These are phyloP conservation scores for Chionodraco myersi DNA, from an alignment of 2,113 vertebrate genomes.

Conservation along the genomic window DNA sequence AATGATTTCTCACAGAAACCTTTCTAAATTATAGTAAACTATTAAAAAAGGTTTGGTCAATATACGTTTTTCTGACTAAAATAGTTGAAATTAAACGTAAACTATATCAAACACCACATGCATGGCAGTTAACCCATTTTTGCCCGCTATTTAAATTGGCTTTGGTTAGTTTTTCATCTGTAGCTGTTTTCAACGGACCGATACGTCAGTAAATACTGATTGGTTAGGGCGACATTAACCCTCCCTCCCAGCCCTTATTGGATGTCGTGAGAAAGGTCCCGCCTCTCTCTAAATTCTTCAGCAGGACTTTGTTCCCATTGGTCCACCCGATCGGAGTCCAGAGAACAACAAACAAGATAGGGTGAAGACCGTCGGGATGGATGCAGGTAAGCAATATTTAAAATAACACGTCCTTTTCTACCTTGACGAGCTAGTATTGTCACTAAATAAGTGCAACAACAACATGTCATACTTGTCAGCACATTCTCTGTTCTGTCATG, in stretches of 20 bases:
- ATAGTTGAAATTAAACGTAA: too few species aligned
- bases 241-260: constrained; percentile 30
- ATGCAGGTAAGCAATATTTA: constrained; percentile 83
- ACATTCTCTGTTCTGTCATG: neutral
- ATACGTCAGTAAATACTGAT: constrained; percentile 33
- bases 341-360: constrained; percentile 82
- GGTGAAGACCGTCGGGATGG: constrained; percentile 86
- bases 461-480: neutral
- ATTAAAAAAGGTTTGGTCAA: too few species aligned
- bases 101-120: too few species aligned
- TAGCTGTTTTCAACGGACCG: constrained; percentile 20
- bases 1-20: too few species aligned
- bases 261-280: neutral
- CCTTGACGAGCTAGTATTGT: neutral
- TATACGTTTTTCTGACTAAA: too few species aligned
- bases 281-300: constrained; percentile 44
- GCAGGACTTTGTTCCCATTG: constrained; percentile 63
- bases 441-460: neutral
- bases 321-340: constrained; percentile 43
- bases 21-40: too few species aligned
- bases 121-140: too few species aligned
- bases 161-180: neutral
- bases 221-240: neutral
- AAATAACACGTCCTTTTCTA: constrained; percentile 1
- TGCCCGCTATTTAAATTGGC: too few species aligned